Conservation (phyloP, 2,888 invertebrate species). For the Ochropleura leucogaster region DNA sequence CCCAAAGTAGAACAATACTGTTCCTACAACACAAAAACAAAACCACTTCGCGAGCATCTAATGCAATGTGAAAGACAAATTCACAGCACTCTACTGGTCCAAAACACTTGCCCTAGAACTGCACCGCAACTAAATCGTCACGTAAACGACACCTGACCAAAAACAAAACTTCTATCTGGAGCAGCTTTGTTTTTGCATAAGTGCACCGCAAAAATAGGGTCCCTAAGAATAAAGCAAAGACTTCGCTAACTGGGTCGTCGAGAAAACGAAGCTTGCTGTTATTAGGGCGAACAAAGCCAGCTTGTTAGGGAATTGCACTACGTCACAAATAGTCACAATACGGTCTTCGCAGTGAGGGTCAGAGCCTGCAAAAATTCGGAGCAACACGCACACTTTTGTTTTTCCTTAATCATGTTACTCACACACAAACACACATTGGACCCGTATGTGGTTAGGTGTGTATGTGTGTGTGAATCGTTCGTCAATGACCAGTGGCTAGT, state of each 20-base stretch:
- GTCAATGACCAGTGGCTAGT: constrained; percentile 54
- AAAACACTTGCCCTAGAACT: constrained; percentile 55
- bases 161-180: constrained; percentile 66
- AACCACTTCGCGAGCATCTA: constrained; percentile 16
- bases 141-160: constrained; percentile 63
- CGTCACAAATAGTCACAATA: constrained; percentile 38
- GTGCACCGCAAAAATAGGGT: constrained; percentile 73
- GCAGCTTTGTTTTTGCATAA: constrained; percentile 75
- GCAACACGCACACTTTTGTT: constrained; percentile 15
- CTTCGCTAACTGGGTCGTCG: constrained; percentile 72
- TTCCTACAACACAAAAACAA: constrained; percentile 16
- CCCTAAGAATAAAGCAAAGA: constrained; percentile 60
- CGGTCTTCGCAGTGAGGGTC: background rate
- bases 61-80: constrained; percentile 53
- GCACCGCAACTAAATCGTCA: constrained; percentile 50
- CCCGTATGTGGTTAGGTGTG: constrained; percentile 36
- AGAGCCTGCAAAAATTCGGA: constrained; percentile 29
- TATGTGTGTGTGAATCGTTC: constrained; percentile 49
- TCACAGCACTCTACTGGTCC: constrained; percentile 44
- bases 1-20: constrained; percentile 22
- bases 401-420: constrained; percentile 11
- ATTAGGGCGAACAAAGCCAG: constrained; percentile 72
- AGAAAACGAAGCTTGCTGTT: constrained; percentile 70
- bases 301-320: constrained; percentile 68
- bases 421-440: constrained; percentile 3